These are phyloP conservation scores for Chalcosyrphus nemorum DNA, from an alignment of 2,888 invertebrate species.

Conservation along the genomic window DNA sequence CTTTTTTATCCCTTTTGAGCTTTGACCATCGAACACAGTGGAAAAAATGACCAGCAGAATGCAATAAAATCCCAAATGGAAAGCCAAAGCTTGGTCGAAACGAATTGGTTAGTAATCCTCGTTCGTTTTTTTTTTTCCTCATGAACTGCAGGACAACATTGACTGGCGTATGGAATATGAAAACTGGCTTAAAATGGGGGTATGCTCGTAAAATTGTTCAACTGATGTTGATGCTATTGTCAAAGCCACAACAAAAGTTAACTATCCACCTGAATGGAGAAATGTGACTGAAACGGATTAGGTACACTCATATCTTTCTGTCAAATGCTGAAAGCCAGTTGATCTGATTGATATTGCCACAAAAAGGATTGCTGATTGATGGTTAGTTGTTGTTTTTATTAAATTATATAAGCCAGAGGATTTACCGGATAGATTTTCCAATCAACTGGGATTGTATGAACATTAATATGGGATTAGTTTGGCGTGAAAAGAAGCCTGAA, in stretches of 20 bases:
- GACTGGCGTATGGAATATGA: not conserved
- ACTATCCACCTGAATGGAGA: not conserved
- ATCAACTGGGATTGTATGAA: not conserved
- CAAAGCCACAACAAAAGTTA: constrained; percentile 1
- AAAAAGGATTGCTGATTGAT: not conserved
- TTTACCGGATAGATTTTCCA: not conserved
- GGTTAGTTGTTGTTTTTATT: not conserved
- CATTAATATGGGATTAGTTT: not conserved
- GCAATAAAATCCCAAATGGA: not conserved
- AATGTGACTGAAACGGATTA: constrained; percentile 3
- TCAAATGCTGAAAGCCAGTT: not conserved
- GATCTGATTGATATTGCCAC: not conserved
- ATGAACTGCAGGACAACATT: not conserved
- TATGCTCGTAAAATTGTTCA: not conserved
- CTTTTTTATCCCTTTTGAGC: not conserved
- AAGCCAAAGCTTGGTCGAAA: not conserved
- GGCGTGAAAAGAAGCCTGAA: no score
- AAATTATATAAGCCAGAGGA: not conserved
- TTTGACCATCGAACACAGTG: not conserved
- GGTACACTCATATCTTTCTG: not conserved
- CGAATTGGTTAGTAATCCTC: not conserved
- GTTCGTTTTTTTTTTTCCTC: not conserved
- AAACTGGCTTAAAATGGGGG: not conserved
- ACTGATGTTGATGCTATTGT: not conserved
- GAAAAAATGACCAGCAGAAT: not conserved